Base-by-base conservation (phyloP, 2,797 vertebrate species). In the Pseudomugil gertrudae region DNA sequence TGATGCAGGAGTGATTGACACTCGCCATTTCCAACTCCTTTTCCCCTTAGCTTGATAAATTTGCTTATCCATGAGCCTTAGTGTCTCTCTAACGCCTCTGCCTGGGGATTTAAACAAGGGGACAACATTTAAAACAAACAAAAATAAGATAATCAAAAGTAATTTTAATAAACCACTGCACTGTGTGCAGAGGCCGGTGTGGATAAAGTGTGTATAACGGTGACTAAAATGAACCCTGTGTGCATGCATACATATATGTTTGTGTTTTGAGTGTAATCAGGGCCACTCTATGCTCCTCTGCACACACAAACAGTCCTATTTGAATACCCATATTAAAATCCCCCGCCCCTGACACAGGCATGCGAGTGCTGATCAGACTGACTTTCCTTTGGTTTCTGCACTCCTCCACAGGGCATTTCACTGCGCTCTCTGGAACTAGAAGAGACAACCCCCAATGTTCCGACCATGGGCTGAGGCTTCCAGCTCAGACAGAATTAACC, bases 361-460 rank as follows among this genome's bases (percentile, higher is more conserved):
- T 76, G 84, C 62, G 76, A 84, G 66, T 11, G 57, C 77, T 69
- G 75, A 77, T 87, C 85, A 75, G 73, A 77, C 76, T 65, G 74
- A 84, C 79, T 87, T 74, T 79, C 69, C 73, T 80, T 66, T 56
- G 72, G 65, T 63, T 81, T 67, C 81, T 77, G 77, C 80, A 83
- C 61, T 84, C 76, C 68, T 85, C 89, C 81, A 85, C 80, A 47
- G 89, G 90, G 90, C 83, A 90, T 91, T 84, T 90, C 89, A 90
- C 74, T 2, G 60, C 19, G 2, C 69, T 78, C 77, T 82, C 79
- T 82, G 71, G 67, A 88, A 90, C 82, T 19, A 72, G 84, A 90
- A 91, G 82, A 91, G 89, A 92, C 89, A 90, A 84, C 83, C 79
- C 85, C 72, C 87, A 82, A 57, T 78, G 84, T 76, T 85, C 76